These are phyloP conservation scores for Drosophila neoperkinsi DNA, from an alignment of 2,888 invertebrate genomes.

Conservation along the genomic window DNA sequence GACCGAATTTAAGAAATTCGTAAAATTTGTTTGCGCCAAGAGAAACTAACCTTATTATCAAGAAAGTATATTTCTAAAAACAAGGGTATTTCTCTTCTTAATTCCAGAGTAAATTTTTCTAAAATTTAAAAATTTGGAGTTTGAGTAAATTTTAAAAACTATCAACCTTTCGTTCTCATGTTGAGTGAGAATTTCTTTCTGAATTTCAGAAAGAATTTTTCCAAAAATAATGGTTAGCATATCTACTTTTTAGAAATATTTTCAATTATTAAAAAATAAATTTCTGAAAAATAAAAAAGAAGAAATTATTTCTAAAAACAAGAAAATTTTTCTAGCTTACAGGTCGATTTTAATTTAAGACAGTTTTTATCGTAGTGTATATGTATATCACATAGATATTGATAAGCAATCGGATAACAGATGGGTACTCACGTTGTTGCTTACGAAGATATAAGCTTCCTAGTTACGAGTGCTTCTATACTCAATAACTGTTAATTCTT, in stretches of 20 bases:
- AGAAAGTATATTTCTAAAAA: background rate
- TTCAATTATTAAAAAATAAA: background rate
- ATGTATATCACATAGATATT: too few species aligned
- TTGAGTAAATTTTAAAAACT: background rate
- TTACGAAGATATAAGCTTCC: background rate
- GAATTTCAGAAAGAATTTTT: background rate
- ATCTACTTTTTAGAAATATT: background rate
- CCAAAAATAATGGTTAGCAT: background rate
- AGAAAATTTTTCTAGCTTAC: fast-evolving
- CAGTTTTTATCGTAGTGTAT: too few species aligned
- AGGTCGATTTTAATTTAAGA: background rate
- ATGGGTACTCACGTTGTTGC: background rate
- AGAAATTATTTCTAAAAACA: background rate
- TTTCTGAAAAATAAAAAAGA: background rate
- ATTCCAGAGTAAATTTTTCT: background rate
- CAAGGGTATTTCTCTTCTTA: background rate
- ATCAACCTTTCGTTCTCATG: background rate
- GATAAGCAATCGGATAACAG: too few species aligned
- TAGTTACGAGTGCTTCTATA: background rate
- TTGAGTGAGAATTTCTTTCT: background rate
- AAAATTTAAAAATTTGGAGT: background rate
- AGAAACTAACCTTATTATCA: background rate
- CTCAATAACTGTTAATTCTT: too few species aligned
- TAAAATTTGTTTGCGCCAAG: background rate
- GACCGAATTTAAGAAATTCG: too few species aligned